phyloP scores from a whole-genome alignment of 2,888 invertebrate species.

The Diogma glabrata region DNA sequence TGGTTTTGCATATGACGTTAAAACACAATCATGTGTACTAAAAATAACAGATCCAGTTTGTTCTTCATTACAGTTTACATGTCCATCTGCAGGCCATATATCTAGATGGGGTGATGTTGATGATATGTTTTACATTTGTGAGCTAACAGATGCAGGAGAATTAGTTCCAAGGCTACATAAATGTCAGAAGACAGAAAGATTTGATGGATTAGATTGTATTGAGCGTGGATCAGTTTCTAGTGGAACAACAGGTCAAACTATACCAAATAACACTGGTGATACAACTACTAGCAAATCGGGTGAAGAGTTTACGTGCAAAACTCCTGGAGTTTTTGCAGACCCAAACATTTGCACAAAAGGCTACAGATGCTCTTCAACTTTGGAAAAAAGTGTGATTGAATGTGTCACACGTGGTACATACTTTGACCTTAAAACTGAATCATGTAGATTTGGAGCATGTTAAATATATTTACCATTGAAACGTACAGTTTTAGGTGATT shows the following conservation, averaged over 20 bases:
- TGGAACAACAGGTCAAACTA: background rate
- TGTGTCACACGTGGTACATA: background rate
- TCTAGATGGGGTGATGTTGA: background rate
- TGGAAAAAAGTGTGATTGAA: background rate
- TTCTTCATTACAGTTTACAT: background rate
- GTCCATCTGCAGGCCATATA: background rate
- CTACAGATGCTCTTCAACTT: background rate
- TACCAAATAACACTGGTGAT: no score
- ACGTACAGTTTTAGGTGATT: no score
- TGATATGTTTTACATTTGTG: slow-evolving; percentile 1
- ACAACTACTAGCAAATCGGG: no score
- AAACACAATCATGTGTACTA: background rate
- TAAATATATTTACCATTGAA: no score
- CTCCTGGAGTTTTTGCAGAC: background rate
- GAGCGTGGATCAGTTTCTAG: background rate
- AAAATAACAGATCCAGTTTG: background rate
- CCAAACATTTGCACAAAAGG: background rate
- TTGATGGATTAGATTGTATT: slow-evolving; percentile 3
- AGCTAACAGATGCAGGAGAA: background rate
- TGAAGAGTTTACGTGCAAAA: background rate
- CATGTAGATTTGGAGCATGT: background rate
- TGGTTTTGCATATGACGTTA: background rate
- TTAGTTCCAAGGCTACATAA: background rate
- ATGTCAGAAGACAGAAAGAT: background rate
- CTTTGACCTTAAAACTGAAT: background rate